Evolutionary conservation across 2,113 vertebrate species (phyloP).

Genomic region (Craseonycteris thonglongyai): DNA sequence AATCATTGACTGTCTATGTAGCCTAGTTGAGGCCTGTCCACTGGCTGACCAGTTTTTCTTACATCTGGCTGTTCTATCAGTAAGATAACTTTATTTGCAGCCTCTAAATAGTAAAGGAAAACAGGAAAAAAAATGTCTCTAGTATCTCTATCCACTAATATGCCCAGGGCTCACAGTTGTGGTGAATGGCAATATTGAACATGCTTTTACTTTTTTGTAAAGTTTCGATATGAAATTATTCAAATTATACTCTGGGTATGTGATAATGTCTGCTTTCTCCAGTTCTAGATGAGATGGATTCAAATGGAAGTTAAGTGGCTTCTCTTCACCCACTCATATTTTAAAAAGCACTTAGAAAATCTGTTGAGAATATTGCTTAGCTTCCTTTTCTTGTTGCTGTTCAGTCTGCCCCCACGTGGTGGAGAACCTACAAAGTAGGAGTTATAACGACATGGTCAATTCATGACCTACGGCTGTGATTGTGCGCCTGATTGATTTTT

Average conservation of each 20-base stretch:
- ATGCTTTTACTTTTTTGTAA: neutral
- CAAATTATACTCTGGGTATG: neutral
- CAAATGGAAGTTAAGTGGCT: neutral
- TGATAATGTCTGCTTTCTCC: neutral
- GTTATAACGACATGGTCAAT: neutral
- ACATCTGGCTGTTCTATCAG: neutral
- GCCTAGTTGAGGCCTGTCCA: neutral
- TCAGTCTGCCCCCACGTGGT: neutral
- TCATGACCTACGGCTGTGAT: neutral
- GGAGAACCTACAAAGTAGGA: neutral
- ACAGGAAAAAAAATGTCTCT: neutral
- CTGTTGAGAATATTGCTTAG: neutral
- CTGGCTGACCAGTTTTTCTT: neutral
- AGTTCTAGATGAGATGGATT: neutral
- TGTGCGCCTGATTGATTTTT: conserved; percentile 5
- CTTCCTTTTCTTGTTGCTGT: neutral
- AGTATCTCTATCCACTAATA: neutral
- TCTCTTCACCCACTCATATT: neutral
- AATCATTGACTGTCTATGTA: neutral
- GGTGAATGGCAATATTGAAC: neutral
- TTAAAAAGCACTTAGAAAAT: neutral
- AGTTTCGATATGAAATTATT: neutral
- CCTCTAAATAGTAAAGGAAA: neutral
- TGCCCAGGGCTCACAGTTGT: neutral
- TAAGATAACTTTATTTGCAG: neutral